Conservation (phyloP, 2,113 vertebrate genomes). For the Choloepus hoffmanni region DNA sequence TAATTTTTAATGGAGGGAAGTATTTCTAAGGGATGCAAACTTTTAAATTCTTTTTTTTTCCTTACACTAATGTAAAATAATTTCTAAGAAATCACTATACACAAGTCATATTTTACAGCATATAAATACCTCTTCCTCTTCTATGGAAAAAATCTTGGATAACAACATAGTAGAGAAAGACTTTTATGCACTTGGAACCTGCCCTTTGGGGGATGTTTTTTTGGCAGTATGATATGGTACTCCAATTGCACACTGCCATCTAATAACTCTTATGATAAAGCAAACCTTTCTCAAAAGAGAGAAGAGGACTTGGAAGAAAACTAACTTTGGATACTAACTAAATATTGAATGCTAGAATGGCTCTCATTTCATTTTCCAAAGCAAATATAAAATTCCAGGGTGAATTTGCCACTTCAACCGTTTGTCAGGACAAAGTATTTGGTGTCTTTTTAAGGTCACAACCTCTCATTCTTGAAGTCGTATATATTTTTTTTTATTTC, state of each 20-base stretch:
- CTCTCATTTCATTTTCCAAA: background rate
- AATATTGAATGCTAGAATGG: background rate
- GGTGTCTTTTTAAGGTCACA: background rate
- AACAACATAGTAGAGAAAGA: background rate
- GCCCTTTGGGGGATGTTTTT: background rate
- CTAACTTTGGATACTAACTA: background rate
- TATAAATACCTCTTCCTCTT: background rate
- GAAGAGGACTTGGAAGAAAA: background rate
- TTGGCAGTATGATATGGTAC: background rate
- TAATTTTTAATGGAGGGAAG: conserved; percentile 15
- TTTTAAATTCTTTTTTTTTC: background rate
- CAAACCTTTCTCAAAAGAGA: background rate
- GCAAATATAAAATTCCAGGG: background rate
- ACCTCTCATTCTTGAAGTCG: background rate
- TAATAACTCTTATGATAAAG: background rate
- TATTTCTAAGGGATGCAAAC: background rate
- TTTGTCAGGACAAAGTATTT: background rate
- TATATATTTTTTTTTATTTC: background rate
- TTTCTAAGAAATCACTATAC: background rate
- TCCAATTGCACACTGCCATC: too few species aligned
- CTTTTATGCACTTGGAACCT: background rate
- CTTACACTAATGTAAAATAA: conserved; percentile 23
- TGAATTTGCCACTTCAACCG: background rate
- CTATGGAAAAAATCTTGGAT: background rate
- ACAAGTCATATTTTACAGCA: background rate